A percentile compares a stretch with the other conserved stretches of the same genome.
phyloP scores from a whole-genome alignment of 1,140 invertebrate species.

The Caenorhabditis latens region DNA sequence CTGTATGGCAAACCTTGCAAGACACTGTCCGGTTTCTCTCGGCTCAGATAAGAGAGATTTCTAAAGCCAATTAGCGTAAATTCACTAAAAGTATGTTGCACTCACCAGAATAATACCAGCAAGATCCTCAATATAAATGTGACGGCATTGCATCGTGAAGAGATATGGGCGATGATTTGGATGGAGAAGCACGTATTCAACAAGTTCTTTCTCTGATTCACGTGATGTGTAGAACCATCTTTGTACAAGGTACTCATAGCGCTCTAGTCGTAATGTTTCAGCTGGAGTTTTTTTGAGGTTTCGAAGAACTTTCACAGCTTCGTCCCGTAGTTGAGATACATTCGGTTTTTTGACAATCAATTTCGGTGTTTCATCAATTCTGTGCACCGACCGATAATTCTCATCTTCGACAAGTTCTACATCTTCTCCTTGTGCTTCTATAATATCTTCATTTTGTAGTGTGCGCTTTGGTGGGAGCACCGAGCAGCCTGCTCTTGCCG shows the following conservation, averaged over 20 bases:
- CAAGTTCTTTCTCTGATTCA: constrained; percentile 33
- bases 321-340: neutral
- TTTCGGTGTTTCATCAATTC: constrained; percentile 36
- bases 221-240: constrained; percentile 29
- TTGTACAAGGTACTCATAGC: neutral
- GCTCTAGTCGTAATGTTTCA: neutral
- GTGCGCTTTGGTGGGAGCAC: neutral
- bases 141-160: constrained; percentile 11
- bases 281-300: neutral
- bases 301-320: constrained; percentile 15
- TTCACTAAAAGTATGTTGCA: neutral
- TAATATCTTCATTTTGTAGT: neutral
- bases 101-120: constrained; percentile 2
- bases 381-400: constrained; percentile 8
- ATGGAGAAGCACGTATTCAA: constrained; percentile 10
- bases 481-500: neutral
- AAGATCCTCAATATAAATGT: neutral
- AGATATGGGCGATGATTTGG: neutral
- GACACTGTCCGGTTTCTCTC: neutral
- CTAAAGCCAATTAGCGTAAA: neutral
- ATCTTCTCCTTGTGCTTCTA: constrained; percentile 24
- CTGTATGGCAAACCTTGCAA: constrained; percentile 17
- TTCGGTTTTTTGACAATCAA: neutral
- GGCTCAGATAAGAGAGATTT: constrained; percentile 21
- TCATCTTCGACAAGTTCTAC: constrained; percentile 45